Evolutionary conservation across 2,888 invertebrate species (phyloP).

Genomic region (Drosophila seclusa): DNA sequence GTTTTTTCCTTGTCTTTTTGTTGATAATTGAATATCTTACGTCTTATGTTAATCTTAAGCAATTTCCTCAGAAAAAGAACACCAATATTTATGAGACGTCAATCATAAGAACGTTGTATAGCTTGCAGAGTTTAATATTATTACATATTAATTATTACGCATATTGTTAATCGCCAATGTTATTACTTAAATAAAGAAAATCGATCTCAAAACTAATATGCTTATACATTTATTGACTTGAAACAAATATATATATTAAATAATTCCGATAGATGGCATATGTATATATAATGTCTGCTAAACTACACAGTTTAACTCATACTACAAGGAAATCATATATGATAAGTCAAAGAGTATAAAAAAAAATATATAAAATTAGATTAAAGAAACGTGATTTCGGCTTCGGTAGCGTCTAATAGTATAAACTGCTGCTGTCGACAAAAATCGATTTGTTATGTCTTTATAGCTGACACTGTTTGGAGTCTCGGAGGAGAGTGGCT

Average conservation of each 20-base stretch:
- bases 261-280: not conserved
- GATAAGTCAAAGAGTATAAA: constrained; percentile 18
- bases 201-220: constrained; percentile 30
- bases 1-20: constrained; percentile 18
- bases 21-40: constrained; percentile 39
- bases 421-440: not conserved
- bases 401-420: constrained; percentile 10
- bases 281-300: not conserved
- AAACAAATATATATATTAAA: not conserved
- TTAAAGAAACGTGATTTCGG: constrained; percentile 8
- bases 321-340: not conserved
- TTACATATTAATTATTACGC: constrained; percentile 48
- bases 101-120: constrained; percentile 43
- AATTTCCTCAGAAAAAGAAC: constrained; percentile 45
- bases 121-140: constrained; percentile 48
- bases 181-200: constrained; percentile 55
- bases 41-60: constrained; percentile 62
- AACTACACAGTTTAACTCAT: not conserved
- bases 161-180: constrained; percentile 73
- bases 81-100: constrained; percentile 50
- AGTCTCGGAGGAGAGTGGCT: constrained; percentile 2
- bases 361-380: not conserved
- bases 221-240: not conserved
- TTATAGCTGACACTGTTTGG: constrained; percentile 8
- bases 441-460: not conserved